Percentiles rank a stretch among this genome's conserved stretches.
Evolutionary conservation across 2,797 vertebrate genomes (phyloP).

Genomic region (Pangasius mekongensis): DNA sequence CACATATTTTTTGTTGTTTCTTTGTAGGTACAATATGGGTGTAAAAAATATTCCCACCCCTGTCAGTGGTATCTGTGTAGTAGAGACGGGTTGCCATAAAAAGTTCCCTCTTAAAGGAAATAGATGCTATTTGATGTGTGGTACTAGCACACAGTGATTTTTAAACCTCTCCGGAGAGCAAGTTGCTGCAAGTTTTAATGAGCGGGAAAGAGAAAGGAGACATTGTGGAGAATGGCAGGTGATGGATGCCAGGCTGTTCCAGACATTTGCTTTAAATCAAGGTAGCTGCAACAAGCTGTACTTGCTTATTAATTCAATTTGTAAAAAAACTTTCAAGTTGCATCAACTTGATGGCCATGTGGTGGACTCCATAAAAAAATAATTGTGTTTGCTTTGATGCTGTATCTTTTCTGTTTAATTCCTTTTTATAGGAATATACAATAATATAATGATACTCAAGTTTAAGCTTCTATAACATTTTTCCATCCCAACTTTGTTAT

Average conservation of each 20-base stretch:
- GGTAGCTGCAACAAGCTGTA: slow-evolving; percentile 6
- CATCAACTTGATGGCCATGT: neutral
- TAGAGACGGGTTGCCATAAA: neutral
- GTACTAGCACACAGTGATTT: neutral
- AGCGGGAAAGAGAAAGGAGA: slow-evolving; percentile 29
- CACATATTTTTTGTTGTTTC: neutral
- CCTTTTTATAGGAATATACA: neutral
- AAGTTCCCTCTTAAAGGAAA: neutral
- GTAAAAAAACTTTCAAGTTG: neutral
- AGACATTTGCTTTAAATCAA: slow-evolving; percentile 46
- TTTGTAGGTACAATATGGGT: neutral
- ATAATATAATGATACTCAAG: neutral
- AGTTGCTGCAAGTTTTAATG: slow-evolving; percentile 70
- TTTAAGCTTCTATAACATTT: neutral
- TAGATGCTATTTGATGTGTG: neutral
- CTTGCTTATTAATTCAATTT: slow-evolving; percentile 26
- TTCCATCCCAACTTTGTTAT: neutral
- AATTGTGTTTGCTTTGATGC: neutral
- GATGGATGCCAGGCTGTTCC: slow-evolving; percentile 38
- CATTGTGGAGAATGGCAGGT: slow-evolving; percentile 14
- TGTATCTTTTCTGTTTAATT: neutral
- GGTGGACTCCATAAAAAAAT: neutral
- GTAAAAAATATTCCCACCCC: neutral
- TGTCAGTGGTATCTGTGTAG: neutral
- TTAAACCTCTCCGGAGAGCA: slow-evolving; percentile 48